A percentile compares a stretch with the other conserved stretches of the same genome.
Evolutionary conservation across 2,797 vertebrate genomes (phyloP).

Genomic region (Danio albolineatus): DNA sequence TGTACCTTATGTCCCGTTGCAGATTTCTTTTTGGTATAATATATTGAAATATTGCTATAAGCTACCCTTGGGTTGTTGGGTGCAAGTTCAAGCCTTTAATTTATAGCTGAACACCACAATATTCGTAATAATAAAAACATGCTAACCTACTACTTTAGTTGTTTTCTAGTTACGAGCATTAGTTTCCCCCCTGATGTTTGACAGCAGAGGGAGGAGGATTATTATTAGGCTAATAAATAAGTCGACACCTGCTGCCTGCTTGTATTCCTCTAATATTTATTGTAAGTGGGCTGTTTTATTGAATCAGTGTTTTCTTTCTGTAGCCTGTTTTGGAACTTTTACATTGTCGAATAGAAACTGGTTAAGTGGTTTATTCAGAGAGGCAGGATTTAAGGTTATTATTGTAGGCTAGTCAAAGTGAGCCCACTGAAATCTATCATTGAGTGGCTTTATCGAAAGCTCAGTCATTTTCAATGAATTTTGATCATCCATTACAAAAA

Average conservation of each 20-base stretch:
- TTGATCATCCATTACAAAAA: no score
- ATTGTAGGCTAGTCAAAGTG: no score
- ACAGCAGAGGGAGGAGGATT: background rate
- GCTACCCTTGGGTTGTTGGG: background rate
- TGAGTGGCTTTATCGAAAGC: no score
- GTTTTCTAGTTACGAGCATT: background rate
- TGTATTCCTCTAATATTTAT: no score
- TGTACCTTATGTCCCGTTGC: background rate
- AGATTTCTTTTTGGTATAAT: background rate
- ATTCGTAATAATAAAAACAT: background rate
- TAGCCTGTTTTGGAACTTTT: no score
- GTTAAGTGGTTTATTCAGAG: no score
- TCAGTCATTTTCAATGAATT: no score
- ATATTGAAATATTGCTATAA: background rate
- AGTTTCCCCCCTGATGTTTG: background rate
- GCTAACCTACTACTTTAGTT: background rate
- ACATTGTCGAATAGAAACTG: no score
- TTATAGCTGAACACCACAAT: background rate
- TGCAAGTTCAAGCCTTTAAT: background rate
- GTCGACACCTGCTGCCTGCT: background rate
- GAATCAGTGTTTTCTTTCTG: no score
- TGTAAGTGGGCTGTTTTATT: no score
- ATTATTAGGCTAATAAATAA: background rate
- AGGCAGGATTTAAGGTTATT: no score
- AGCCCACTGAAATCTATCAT: no score